These are phyloP conservation scores for Entosphenus tridentatus DNA, from an alignment of 2,113 vertebrate species.

Conservation along the genomic window DNA sequence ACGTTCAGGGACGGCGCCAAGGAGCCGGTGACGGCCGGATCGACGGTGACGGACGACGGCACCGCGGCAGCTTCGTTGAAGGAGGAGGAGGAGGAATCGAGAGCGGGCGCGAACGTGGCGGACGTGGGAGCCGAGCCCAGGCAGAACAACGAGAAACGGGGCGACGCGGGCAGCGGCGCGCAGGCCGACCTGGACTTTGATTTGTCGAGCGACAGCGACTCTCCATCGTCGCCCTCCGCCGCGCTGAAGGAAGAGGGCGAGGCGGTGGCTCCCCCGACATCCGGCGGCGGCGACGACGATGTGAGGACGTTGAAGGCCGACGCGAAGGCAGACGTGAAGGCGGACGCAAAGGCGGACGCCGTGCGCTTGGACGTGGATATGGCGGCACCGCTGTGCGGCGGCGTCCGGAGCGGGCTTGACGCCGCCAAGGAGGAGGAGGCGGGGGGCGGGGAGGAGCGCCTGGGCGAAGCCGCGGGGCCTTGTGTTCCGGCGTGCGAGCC, in stretches of 20 bases:
- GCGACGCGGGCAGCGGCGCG: too few relatives aligned
- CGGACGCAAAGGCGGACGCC: conserved; percentile 9
- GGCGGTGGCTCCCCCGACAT: conserved; percentile 21
- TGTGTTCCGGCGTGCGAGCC: background rate
- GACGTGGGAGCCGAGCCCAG: too few relatives aligned
- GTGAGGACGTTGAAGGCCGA: conserved; percentile 20
- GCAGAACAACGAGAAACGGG: too few relatives aligned
- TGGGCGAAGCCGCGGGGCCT: conserved; percentile 12
- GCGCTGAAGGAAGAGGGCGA: conserved; percentile 20
- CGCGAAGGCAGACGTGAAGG: conserved; percentile 11
- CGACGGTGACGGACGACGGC: too few relatives aligned
- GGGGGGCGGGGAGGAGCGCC: conserved; percentile 13
- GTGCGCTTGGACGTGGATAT: background rate
- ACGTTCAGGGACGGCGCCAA: too few relatives aligned
- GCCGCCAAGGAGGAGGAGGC: conserved; percentile 9
- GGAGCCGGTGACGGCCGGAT: too few relatives aligned
- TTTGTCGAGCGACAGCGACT: conserved; percentile 61
- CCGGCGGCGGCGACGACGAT: conserved; percentile 27
- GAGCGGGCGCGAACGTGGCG: too few relatives aligned
- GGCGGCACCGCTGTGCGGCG: too few relatives aligned
- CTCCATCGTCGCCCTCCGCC: too few relatives aligned
- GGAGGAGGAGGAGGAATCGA: too few relatives aligned
- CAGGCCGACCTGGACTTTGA: conserved; percentile 47
- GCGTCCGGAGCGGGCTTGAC: background rate
- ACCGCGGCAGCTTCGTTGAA: too few relatives aligned